Conservation (phyloP, 2,888 invertebrate species). For the Dioctria linearis region DNA sequence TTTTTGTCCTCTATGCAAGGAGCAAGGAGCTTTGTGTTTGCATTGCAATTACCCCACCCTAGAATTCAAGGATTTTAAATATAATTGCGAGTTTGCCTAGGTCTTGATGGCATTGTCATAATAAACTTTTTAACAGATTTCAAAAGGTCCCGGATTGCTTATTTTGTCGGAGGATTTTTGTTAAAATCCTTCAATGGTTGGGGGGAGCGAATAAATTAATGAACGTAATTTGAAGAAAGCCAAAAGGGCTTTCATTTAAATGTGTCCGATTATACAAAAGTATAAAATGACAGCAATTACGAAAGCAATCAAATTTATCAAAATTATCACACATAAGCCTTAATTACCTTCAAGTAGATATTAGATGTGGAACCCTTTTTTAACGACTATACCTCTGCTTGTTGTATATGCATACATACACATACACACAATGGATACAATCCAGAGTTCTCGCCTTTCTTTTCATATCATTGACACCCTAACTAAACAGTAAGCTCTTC, state of each 20-base stretch:
- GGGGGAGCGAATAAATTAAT: slow-evolving; percentile 10
- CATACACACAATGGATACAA: not conserved
- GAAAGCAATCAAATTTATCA: slow-evolving; percentile 56
- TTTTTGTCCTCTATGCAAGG: slow-evolving; percentile 22
- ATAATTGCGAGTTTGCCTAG: not conserved
- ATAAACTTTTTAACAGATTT: not conserved
- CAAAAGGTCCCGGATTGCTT: not conserved
- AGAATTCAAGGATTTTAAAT: not conserved
- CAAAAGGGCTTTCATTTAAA: slow-evolving; percentile 20
- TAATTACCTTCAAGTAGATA: slow-evolving; percentile 56
- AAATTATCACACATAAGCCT: slow-evolving; percentile 58
- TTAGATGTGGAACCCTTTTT: slow-evolving; percentile 57
- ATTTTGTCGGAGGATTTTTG: not conserved
- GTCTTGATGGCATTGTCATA: slow-evolving; percentile 7
- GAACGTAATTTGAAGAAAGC: slow-evolving; percentile 17
- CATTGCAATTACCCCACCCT: slow-evolving; percentile 40
- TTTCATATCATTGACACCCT: slow-evolving; percentile 36
- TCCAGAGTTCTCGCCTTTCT: slow-evolving; percentile 42
- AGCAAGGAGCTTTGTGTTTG: slow-evolving; percentile 29
- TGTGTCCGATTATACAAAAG: slow-evolving; percentile 33
- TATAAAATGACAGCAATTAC: slow-evolving; percentile 38
- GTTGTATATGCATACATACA: too few species aligned
- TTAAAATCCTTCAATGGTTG: not conserved
- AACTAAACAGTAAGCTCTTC: not conserved
- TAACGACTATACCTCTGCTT: not conserved